Evolutionary conservation across 2,888 invertebrate species (phyloP).

Genomic region (Caenorhabditis wallacei): DNA sequence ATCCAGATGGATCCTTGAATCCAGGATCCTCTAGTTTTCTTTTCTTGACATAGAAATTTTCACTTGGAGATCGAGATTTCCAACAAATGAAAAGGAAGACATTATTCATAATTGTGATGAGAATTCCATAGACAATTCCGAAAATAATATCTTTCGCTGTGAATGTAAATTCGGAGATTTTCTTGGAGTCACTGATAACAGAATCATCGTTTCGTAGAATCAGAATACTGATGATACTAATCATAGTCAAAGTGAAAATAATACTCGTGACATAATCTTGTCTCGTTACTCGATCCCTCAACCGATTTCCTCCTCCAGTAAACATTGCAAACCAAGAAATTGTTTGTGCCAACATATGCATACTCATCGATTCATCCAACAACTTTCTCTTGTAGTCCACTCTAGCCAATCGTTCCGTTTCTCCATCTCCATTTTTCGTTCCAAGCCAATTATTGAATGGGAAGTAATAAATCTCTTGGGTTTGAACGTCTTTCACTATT

Average conservation of each 20-base stretch:
- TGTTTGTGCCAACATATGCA: constrained; percentile 64
- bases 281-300: constrained; percentile 53
- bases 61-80: constrained; percentile 41
- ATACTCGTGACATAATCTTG: constrained; percentile 36
- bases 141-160: constrained; percentile 45
- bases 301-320: constrained; percentile 67
- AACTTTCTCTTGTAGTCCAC: constrained; percentile 46
- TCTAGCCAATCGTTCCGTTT: constrained; percentile 67
- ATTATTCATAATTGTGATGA: constrained; percentile 33
- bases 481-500: constrained; percentile 70
- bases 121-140: constrained; percentile 34
- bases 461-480: constrained; percentile 69
- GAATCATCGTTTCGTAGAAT: constrained; percentile 37
- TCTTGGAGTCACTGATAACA: constrained; percentile 18
- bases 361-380: constrained; percentile 63
- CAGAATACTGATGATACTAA: constrained; percentile 43
- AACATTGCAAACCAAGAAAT: constrained; percentile 65
- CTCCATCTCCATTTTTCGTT: constrained; percentile 74
- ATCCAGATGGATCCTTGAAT: constrained; percentile 56
- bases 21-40: constrained; percentile 19
- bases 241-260: constrained; percentile 26
- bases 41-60: constrained; percentile 40
- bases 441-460: constrained; percentile 76
- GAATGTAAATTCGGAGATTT: constrained; percentile 49
- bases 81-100: constrained; percentile 40